These are phyloP conservation scores for Nothobranchius furzeri DNA, from an alignment of 2,113 vertebrate species.

Conservation along the genomic window DNA sequence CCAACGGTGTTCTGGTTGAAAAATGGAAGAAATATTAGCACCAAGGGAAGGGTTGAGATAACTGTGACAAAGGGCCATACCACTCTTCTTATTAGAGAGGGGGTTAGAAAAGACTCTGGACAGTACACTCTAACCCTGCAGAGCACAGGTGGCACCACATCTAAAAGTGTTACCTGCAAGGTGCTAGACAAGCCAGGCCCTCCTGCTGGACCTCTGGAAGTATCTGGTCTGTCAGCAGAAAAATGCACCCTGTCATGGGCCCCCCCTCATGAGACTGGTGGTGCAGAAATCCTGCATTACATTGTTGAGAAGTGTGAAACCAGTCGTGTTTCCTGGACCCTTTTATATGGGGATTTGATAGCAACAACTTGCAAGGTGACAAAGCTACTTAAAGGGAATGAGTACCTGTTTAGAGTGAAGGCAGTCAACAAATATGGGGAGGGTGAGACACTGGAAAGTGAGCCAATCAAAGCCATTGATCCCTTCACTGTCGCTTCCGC, in stretches of 20 bases:
- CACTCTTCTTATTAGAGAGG: constrained; percentile 87
- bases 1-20: constrained; percentile 94
- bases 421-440: constrained; percentile 95
- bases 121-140: constrained; percentile 92
- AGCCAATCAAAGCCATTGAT: constrained; percentile 88
- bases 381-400: constrained; percentile 94
- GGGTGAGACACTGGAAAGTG: constrained; percentile 91
- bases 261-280: constrained; percentile 92
- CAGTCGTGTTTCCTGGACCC: constrained; percentile 92
- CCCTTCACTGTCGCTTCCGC: constrained; percentile 89
- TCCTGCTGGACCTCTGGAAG: constrained; percentile 90
- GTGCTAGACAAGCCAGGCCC: constrained; percentile 96
- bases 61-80: constrained; percentile 84
- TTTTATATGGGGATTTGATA: constrained; percentile 88
- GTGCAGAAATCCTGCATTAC: constrained; percentile 93
- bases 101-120: constrained; percentile 91
- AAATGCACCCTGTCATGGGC: constrained; percentile 95
- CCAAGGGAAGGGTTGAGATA: constrained; percentile 92
- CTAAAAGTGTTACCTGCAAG: constrained; percentile 88
- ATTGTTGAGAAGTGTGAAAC: constrained; percentile 98
- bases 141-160: constrained; percentile 90
- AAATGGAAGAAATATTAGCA: constrained; percentile 90
- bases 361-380: constrained; percentile 94
- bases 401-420: constrained; percentile 95
- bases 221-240: constrained; percentile 89